Conservation (phyloP, 2,888 invertebrate genomes). For the Serripes groenlandicus region DNA sequence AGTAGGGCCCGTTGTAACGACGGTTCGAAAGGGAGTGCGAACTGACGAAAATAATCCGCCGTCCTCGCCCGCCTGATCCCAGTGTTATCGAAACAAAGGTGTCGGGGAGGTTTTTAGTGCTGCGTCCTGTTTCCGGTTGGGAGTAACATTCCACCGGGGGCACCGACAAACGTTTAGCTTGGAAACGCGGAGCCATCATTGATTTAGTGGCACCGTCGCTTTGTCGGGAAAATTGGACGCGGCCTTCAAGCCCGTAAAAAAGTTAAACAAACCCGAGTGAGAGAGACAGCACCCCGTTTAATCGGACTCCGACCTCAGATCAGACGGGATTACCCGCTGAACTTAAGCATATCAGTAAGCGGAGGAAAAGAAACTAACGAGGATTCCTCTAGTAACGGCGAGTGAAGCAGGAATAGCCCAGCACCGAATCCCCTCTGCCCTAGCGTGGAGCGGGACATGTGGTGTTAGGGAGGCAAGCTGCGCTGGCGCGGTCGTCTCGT, state of each 20-base stretch:
- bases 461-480: constrained; percentile 87
- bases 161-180: too few species aligned
- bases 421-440: constrained; percentile 88
- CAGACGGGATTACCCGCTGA: constrained; percentile 87
- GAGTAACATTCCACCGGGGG: background rate
- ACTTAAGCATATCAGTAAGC: constrained; percentile 91
- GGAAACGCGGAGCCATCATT: too few species aligned
- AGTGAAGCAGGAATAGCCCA: constrained; percentile 89
- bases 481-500: constrained; percentile 58
- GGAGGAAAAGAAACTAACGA: constrained; percentile 91
- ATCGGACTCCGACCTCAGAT: constrained; percentile 82
- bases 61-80: background rate
- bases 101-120: background rate
- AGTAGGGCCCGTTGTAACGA: too few species aligned
- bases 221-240: too few species aligned
- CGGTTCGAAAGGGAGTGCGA: too few species aligned
- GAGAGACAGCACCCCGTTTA: too few species aligned
- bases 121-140: background rate
- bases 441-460: constrained; percentile 87
- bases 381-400: constrained; percentile 90
- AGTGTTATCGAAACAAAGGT: background rate
- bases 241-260: too few species aligned
- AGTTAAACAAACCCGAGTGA: too few species aligned
- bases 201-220: too few species aligned
- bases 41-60: background rate